Percentiles rank a stretch among this genome's conserved stretches.
phyloP scores from a whole-genome alignment of 2,888 invertebrate genomes.

The Nomada hirtipes region DNA sequence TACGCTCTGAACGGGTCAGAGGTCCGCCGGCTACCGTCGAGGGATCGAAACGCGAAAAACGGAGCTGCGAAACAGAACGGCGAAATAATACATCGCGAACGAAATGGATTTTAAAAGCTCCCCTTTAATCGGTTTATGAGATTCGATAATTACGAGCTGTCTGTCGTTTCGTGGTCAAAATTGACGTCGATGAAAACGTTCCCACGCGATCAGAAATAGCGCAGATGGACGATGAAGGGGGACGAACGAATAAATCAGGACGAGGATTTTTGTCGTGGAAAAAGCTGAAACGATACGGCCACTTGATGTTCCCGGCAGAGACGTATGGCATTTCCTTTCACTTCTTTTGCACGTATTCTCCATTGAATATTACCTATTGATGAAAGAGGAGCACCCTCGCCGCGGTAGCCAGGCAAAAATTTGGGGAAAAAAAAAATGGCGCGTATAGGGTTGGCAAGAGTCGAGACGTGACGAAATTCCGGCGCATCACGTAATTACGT shows the following conservation, averaged over 20 bases:
- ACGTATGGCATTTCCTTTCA: conserved; percentile 21
- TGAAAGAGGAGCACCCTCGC: conserved; percentile 11
- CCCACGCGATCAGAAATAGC: conserved; percentile 24
- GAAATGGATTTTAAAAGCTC: conserved; percentile 43
- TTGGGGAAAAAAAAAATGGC: background rate
- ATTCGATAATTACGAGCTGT: conserved; percentile 44
- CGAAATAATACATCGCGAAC: conserved; percentile 51
- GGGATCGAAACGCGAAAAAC: background rate
- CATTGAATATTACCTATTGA: conserved; percentile 25
- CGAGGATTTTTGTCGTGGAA: conserved; percentile 41
- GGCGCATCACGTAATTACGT: conserved; percentile 41
- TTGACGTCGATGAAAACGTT: conserved; percentile 49
- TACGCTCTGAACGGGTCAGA: conserved; percentile 6
- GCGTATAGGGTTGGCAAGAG: background rate
- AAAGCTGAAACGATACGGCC: conserved; percentile 31
- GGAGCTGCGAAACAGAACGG: background rate
- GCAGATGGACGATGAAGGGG: background rate
- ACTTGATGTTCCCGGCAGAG: conserved; percentile 39
- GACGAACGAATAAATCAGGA: background rate
- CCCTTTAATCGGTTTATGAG: conserved; percentile 26
- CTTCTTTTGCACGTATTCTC: conserved; percentile 21
- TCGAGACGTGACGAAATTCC: background rate
- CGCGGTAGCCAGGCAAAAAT: conserved; percentile 2
- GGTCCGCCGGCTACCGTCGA: no score
- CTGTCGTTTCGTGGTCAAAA: conserved; percentile 15